Evolutionary conservation across 1,140 invertebrate genomes (phyloP).

Genomic region (Macrobrachium nipponense): DNA sequence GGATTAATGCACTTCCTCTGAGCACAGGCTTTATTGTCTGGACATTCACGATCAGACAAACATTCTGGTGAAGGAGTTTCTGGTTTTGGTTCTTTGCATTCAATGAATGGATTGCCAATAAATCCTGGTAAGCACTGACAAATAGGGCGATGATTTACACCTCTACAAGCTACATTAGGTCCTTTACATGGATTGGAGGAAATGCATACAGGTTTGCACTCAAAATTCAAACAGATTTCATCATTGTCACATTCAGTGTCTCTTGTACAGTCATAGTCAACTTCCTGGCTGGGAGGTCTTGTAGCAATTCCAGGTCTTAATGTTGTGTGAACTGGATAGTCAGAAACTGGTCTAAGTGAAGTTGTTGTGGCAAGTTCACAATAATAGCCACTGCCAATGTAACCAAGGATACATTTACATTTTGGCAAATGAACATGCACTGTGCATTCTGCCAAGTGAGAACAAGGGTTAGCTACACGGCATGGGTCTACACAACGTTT

Average conservation of each 20-base stretch:
- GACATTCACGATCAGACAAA: conserved; percentile 82
- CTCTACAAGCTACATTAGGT: conserved; percentile 9
- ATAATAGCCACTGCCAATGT: conserved; percentile 76
- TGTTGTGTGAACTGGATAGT: conserved; percentile 25
- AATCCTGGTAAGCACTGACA: conserved; percentile 86
- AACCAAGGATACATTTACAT: conserved; percentile 81
- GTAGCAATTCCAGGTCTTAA: conserved; percentile 34
- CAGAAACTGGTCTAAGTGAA: conserved; percentile 9
- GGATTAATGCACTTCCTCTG: conserved; percentile 79
- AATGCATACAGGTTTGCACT: conserved; percentile 37
- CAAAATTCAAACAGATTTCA: conserved; percentile 35
- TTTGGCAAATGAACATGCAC: conserved; percentile 84
- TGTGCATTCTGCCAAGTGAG: conserved; percentile 80
- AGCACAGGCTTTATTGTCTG: conserved; percentile 77
- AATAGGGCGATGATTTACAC: conserved; percentile 69
- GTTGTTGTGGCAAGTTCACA: conserved; percentile 47
- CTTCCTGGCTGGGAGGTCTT: conserved; percentile 20
- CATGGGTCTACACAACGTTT: conserved; percentile 82
- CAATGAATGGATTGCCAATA: conserved; percentile 84
- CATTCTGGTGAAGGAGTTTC: conserved; percentile 75
- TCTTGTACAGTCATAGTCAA: conserved; percentile 42
- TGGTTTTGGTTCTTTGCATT: conserved; percentile 76
- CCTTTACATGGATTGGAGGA: conserved; percentile 36
- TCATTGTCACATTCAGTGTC: conserved; percentile 48
- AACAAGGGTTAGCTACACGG: conserved; percentile 73